phyloP scores from a whole-genome alignment of 2,797 vertebrate genomes.

The Melanotaenia nigrans region DNA sequence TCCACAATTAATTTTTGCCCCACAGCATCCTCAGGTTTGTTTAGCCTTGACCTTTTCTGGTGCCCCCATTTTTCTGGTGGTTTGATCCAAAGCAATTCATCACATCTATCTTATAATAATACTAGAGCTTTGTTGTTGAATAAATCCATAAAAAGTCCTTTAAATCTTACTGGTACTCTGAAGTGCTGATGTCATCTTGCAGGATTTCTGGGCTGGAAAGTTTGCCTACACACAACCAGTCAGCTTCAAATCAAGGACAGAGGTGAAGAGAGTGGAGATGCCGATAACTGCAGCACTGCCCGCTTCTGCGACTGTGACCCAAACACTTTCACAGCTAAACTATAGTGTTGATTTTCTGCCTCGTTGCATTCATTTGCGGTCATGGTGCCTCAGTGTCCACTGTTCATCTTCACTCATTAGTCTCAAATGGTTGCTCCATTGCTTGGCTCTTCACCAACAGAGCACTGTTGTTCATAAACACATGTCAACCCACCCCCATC shows the following conservation, averaged over 20 bases:
- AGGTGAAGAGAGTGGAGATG: background rate
- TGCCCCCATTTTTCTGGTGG: background rate
- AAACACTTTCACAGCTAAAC: constrained; percentile 22
- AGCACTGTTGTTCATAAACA: constrained; percentile 26
- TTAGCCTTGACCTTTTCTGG: background rate
- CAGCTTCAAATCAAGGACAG: background rate
- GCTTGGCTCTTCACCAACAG: constrained; percentile 6
- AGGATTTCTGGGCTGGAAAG: background rate
- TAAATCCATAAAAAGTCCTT: background rate
- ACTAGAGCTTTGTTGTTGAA: background rate
- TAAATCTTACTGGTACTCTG: background rate
- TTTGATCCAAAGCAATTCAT: background rate
- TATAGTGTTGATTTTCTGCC: constrained; percentile 27
- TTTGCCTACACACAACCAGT: background rate
- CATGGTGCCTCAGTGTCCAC: constrained; percentile 1
- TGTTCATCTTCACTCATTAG: constrained; percentile 38
- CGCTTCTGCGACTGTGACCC: constrained; percentile 2
- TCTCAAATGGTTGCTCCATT: constrained; percentile 29
- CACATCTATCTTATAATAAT: background rate
- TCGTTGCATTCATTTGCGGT: constrained; percentile 16
- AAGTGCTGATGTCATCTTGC: constrained; percentile 9
- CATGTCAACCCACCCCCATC: background rate
- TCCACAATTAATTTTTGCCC: background rate
- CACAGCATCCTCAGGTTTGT: background rate
- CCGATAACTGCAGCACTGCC: background rate